Evolutionary conservation across 2,113 vertebrate genomes (phyloP), one percentile per base, ranked within the genome.

Genomic region (Myocastor coypus): DNA sequence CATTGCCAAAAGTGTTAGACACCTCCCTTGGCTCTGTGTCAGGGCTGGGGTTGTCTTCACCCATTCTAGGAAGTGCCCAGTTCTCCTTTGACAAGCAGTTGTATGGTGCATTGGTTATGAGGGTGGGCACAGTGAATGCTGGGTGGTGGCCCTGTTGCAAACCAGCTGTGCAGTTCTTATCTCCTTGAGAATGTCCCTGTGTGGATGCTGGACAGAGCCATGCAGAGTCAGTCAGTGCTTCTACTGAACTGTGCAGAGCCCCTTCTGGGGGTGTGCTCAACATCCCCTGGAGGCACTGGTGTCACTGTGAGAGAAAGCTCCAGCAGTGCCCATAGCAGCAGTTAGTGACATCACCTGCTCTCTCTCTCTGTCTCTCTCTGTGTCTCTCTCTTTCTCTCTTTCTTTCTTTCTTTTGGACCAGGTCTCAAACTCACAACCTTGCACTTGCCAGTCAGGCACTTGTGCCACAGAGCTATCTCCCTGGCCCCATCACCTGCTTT

Each of bases 341-440:
- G 24, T 92, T 46, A 68, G 59, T 83, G 88, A 92, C 73, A 3
- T 96, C 91, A 73, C 59, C 61, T 3, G 20, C 64, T 78, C 88
- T 69, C 40, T n/a, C n/a, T n/a, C n/a, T n/a, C n/a, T n/a, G n/a
- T n/a, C n/a, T n/a, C n/a, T n/a, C n/a, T n/a, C n/a, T n/a, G n/a
- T n/a, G n/a, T n/a, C n/a, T n/a, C n/a, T n/a, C n/a, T n/a, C n/a
- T n/a, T n/a, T n/a, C n/a, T n/a, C n/a, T n/a, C n/a, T n/a, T n/a
- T n/a, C n/a, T n/a, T n/a, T n/a, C n/a, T n/a, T n/a, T n/a, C n/a
- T n/a, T n/a, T n/a, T n/a, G n/a, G n/a, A n/a, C n/a, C n/a, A n/a
- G n/a, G n/a, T n/a, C n/a, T n/a, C n/a, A n/a, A n/a, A n/a, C n/a
- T n/a, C n/a, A n/a, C n/a, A n/a, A n/a, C n/a, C n/a, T n/a, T n/a